Evolutionary conservation across 2,797 vertebrate genomes (phyloP).

Genomic region (Mastacembelus armatus): DNA sequence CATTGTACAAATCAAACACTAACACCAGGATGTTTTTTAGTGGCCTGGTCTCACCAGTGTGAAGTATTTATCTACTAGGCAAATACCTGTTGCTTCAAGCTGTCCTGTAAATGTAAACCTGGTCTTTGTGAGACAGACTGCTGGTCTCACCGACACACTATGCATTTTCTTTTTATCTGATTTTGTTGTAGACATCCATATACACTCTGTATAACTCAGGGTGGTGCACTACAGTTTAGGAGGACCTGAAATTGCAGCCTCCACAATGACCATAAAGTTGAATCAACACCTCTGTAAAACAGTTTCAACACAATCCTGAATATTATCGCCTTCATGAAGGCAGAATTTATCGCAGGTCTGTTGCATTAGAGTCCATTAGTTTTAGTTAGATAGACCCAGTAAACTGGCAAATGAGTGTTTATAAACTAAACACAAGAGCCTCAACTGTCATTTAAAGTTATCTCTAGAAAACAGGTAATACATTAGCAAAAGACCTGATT

Average conservation of each 20-base stretch:
- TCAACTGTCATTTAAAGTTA: not conserved
- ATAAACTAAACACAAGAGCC: not conserved
- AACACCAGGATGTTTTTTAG: not conserved
- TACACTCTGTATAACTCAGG: not conserved
- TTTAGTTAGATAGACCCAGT: not conserved
- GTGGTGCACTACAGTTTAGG: not conserved
- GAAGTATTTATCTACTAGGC: not conserved
- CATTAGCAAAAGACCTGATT: not conserved
- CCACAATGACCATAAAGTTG: not conserved
- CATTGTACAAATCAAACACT: not conserved
- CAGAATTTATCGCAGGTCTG: not conserved
- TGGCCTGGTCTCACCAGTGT: not conserved
- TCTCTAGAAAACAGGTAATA: not conserved
- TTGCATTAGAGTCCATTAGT: not conserved
- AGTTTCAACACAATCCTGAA: not conserved
- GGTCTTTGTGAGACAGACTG: not conserved
- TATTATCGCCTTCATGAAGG: not conserved
- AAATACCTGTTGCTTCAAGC: conserved; percentile 3
- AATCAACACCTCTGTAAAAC: not conserved
- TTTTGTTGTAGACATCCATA: not conserved
- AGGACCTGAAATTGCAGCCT: not conserved
- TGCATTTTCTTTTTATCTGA: not conserved
- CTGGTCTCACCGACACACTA: no score
- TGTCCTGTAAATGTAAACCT: not conserved
- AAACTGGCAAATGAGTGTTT: not conserved